Conservation (phyloP, 2,113 vertebrate species). For the Stegostoma tigrinum region DNA sequence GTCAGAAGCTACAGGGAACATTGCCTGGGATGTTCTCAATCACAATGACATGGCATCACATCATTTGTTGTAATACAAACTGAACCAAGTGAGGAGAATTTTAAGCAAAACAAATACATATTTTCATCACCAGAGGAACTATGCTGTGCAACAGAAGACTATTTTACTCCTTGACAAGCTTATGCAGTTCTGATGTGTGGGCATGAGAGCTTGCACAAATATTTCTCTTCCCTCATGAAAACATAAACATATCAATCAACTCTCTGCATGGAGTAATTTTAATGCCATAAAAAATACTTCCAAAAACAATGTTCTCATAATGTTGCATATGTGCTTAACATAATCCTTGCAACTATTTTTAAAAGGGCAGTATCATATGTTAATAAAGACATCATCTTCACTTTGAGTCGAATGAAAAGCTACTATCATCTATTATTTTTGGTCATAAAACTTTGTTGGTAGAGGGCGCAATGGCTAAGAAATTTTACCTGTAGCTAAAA, state of each 20-base stretch:
- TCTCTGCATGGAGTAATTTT: not conserved
- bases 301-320: not conserved
- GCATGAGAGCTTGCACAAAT: not conserved
- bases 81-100: no score
- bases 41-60: no score
- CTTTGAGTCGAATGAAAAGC: not conserved
- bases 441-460: not conserved
- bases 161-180: no score
- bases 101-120: no score
- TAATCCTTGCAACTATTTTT: no score
- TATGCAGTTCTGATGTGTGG: no score
- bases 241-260: not conserved
- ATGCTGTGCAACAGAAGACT: no score
- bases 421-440: conserved; percentile 1
- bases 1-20: no score
- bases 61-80: no score
- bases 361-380: not conserved
- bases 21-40: no score
- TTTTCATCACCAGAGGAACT: no score
- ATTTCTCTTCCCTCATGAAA: not conserved
- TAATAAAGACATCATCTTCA: not conserved
- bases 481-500: not conserved
- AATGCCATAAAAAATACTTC: not conserved
- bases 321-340: no score
- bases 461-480: not conserved